Conservation (phyloP, 2,797 vertebrate genomes). For the Podarcis lilfordi region DNA sequence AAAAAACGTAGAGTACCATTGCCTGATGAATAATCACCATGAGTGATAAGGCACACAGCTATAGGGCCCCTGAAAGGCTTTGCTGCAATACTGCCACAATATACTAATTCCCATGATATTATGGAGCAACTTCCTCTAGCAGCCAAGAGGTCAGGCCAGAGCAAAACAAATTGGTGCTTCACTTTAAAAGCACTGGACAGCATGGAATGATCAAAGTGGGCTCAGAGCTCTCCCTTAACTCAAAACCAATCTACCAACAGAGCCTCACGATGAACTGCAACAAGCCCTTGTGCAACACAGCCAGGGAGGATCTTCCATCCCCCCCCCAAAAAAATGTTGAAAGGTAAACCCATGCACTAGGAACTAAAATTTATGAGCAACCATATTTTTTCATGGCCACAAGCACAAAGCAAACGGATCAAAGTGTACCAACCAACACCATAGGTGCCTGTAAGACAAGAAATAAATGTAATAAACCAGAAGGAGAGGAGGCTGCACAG, state of each 20-base stretch:
- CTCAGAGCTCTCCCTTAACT: not conserved
- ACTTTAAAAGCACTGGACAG: not conserved
- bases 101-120: not conserved
- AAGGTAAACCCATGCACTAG: not conserved
- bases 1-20: not conserved
- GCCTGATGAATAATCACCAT: not conserved
- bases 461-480: constrained; percentile 22
- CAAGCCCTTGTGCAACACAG: not conserved
- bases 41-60: not conserved
- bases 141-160: not conserved
- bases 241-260: not conserved
- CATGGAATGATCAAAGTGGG: not conserved
- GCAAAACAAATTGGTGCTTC: not conserved
- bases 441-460: constrained; percentile 19
- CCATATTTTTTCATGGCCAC: not conserved
- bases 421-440: constrained; percentile 11
- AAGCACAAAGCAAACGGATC: constrained; percentile 10
- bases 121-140: not conserved
- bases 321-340: not conserved
- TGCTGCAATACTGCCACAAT: not conserved
- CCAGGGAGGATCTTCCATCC: not conserved
- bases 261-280: not conserved
- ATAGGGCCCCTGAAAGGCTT: not conserved
- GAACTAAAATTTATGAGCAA: not conserved
- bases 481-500: constrained; percentile 16